Conservation (phyloP, 1,140 invertebrate genomes). For the Hyles vespertilio region DNA sequence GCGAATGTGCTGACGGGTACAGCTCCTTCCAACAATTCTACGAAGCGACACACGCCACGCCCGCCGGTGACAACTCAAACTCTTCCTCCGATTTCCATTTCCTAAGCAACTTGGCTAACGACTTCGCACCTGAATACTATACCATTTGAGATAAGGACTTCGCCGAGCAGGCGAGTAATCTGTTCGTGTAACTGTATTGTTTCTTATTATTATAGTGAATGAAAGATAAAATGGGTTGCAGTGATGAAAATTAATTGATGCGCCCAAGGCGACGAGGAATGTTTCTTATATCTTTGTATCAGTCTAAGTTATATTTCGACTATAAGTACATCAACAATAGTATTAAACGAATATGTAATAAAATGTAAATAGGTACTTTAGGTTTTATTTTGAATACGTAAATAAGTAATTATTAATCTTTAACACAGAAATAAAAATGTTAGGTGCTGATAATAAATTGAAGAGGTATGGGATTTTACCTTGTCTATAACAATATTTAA, state of each 20-base stretch:
- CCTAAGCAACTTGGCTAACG: conserved; percentile 91
- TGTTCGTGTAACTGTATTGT: conserved; percentile 59
- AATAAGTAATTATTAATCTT: conserved; percentile 29
- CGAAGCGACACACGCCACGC: conserved; percentile 74
- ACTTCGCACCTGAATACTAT: conserved; percentile 94
- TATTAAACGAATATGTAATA: conserved; percentile 50
- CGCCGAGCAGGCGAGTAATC: conserved; percentile 68
- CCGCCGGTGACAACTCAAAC: conserved; percentile 87
- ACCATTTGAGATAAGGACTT: conserved; percentile 82
- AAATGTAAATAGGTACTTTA: conserved; percentile 62
- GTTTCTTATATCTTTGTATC: conserved; percentile 41
- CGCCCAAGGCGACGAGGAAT: conserved; percentile 42
- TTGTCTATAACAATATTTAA: neutral
- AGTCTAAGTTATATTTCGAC: conserved; percentile 30
- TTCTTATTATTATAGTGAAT: conserved; percentile 19
- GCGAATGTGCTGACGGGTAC: conserved; percentile 80
- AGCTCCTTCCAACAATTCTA: conserved; percentile 84
- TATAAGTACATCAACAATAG: conserved; percentile 18
- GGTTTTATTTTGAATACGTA: conserved; percentile 39
- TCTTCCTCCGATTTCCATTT: conserved; percentile 95
- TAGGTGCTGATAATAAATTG: conserved; percentile 37
- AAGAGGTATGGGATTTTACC: neutral
- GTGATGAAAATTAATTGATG: conserved; percentile 34
- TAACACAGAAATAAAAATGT: conserved; percentile 15
- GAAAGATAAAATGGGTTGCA: conserved; percentile 34